Evolutionary conservation across 2,113 vertebrate species (phyloP).

Genomic region (Elgaria multicarinata): DNA sequence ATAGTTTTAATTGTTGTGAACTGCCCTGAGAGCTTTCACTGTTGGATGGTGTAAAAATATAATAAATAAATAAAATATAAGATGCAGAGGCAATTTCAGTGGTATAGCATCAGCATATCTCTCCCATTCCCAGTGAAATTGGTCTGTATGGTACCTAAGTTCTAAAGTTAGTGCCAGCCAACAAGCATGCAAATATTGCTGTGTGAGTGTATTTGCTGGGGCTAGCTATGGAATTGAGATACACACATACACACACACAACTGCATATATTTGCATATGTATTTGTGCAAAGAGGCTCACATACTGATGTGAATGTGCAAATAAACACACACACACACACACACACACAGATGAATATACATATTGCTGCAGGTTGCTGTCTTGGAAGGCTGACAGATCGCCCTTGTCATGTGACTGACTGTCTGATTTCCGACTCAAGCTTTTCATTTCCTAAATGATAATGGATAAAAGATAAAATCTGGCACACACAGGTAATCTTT

Average conservation of each 20-base stretch:
- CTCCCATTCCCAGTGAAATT: background rate
- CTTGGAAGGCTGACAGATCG: slow-evolving; percentile 56
- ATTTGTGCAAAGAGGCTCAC: background rate
- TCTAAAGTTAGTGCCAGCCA: background rate
- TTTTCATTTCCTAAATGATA: slow-evolving; percentile 75
- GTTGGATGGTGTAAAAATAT: too few species aligned
- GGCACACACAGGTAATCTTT: slow-evolving; percentile 76
- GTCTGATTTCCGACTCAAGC: slow-evolving; percentile 67
- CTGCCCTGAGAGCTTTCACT: too few species aligned
- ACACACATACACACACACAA: too few species aligned
- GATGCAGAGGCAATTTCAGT: too few species aligned
- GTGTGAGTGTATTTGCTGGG: background rate
- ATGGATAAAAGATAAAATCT: slow-evolving; percentile 75
- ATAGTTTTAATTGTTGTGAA: too few species aligned
- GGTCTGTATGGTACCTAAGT: background rate
- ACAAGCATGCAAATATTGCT: background rate
- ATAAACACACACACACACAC: background rate
- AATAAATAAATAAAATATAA: background rate
- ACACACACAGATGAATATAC: background rate
- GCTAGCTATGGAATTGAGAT: too few species aligned
- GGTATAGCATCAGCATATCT: too few species aligned
- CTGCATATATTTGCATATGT: background rate
- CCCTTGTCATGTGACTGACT: slow-evolving; percentile 23
- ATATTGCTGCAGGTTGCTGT: slow-evolving; percentile 58
- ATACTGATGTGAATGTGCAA: background rate